phyloP scores from a whole-genome alignment of 2,888 invertebrate genomes.

The Heterodera filipjevi region DNA sequence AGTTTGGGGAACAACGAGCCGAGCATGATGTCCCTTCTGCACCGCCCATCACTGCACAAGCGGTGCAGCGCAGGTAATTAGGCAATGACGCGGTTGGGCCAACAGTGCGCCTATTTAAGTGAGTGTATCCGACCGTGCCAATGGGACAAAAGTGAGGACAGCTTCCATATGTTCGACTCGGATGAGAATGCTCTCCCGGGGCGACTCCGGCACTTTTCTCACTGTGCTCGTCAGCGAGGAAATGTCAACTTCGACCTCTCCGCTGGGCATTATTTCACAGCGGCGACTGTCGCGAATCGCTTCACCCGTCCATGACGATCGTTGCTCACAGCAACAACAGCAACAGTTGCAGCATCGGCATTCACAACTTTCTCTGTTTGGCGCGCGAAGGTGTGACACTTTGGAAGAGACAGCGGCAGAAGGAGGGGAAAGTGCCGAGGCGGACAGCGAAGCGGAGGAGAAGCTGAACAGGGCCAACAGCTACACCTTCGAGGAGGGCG shows the following conservation, averaged over 20 bases:
- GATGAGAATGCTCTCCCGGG: slow-evolving; percentile 12
- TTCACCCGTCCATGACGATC: neutral
- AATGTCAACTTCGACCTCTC: neutral
- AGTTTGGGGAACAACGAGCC: slow-evolving; percentile 18
- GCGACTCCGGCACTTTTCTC: slow-evolving; percentile 23
- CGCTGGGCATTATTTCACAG: neutral
- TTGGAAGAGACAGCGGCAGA: slow-evolving; percentile 15
- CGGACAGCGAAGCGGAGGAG: neutral
- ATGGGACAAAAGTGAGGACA: neutral
- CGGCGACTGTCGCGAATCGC: slow-evolving; percentile 6
- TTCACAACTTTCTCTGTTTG: slow-evolving; percentile 21
- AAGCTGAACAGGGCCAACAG: neutral
- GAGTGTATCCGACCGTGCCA: slow-evolving; percentile 17
- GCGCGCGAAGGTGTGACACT: slow-evolving; percentile 1
- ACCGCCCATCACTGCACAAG: slow-evolving; percentile 18
- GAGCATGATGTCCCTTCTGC: slow-evolving; percentile 22
- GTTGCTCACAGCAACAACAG: neutral
- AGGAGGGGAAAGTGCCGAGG: neutral
- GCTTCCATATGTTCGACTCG: neutral
- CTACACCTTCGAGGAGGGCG: slow-evolving; percentile 27
- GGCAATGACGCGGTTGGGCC: too few relatives aligned
- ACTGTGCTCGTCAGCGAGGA: slow-evolving; percentile 5
- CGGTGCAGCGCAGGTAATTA: slow-evolving; percentile 22
- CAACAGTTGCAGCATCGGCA: slow-evolving; percentile 2
- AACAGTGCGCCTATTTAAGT: neutral